Evolutionary conservation across 1,140 invertebrate species (phyloP).

Genomic region (Medauroidea extradentata): DNA sequence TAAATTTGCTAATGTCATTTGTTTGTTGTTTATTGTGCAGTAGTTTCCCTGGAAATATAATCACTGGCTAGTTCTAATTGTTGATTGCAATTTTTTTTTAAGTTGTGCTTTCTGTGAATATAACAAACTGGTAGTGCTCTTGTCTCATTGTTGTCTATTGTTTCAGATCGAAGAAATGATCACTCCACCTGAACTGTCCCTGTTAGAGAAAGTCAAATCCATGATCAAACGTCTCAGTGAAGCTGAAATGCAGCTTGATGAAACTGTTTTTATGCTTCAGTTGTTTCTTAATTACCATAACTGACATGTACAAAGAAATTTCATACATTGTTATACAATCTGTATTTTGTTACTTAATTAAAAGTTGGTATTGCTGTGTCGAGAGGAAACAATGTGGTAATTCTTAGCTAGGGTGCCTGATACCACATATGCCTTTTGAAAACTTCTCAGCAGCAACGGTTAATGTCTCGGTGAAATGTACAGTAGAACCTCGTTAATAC

Average conservation of each 20-base stretch:
- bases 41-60: neutral
- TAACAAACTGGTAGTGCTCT: too few relatives aligned
- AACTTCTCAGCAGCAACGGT: too few relatives aligned
- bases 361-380: too few relatives aligned
- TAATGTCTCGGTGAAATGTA: too few relatives aligned
- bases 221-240: constrained; percentile 61
- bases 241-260: constrained; percentile 63
- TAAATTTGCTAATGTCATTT: neutral
- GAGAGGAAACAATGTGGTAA: too few relatives aligned
- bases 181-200: constrained; percentile 66
- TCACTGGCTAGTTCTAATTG: neutral
- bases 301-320: neutral
- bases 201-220: constrained; percentile 60
- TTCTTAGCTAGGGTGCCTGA: too few relatives aligned
- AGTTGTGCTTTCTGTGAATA: constrained; percentile 22
- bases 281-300: constrained; percentile 46
- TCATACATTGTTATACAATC: neutral
- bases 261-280: constrained; percentile 67
- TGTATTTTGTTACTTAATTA: neutral
- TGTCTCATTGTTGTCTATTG: constrained; percentile 25
- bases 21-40: neutral
- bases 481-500: too few relatives aligned
- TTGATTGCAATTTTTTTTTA: neutral
- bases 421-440: too few relatives aligned
- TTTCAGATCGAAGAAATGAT: constrained; percentile 69